phyloP scores from a whole-genome alignment of 2,113 vertebrate genomes.

The Pagrus major region DNA sequence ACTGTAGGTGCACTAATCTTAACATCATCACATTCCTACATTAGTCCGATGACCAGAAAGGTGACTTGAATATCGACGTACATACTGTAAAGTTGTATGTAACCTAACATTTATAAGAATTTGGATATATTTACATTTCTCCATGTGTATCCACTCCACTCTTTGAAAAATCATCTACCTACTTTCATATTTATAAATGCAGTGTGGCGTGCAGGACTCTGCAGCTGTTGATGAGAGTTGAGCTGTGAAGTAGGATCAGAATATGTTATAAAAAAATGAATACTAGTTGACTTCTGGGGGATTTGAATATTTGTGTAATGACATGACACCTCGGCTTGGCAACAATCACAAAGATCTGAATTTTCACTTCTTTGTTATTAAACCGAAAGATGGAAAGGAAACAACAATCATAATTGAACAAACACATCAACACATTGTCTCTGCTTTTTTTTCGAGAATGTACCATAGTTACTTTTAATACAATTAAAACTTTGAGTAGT shows the following conservation, averaged over 20 bases:
- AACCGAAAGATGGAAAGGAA: background rate
- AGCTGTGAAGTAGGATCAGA: slow-evolving; percentile 15
- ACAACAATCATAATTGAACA: background rate
- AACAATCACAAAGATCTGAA: background rate
- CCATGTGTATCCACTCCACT: background rate
- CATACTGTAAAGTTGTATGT: background rate
- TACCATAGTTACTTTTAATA: background rate
- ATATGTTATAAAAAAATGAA: slow-evolving; percentile 5
- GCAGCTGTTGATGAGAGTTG: background rate
- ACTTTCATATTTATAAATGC: slow-evolving; percentile 24
- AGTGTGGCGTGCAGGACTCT: background rate
- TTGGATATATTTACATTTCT: background rate
- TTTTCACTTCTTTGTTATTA: background rate
- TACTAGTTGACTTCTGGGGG: background rate
- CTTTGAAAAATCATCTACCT: background rate
- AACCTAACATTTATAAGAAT: background rate
- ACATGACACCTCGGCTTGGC: background rate
- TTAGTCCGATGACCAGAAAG: slow-evolving; percentile 18
- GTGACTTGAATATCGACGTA: slow-evolving; percentile 18
- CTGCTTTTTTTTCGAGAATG: background rate
- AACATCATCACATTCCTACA: slow-evolving; percentile 3
- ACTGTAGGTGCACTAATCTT: background rate
- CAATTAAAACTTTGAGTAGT: background rate
- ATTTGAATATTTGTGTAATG: slow-evolving; percentile 4
- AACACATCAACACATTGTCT: no score